A percentile compares a stretch with the other conserved stretches of the same genome.
These are phyloP conservation scores for Drosophila rubida DNA, from an alignment of 2,888 invertebrate genomes.

Conservation along the genomic window DNA sequence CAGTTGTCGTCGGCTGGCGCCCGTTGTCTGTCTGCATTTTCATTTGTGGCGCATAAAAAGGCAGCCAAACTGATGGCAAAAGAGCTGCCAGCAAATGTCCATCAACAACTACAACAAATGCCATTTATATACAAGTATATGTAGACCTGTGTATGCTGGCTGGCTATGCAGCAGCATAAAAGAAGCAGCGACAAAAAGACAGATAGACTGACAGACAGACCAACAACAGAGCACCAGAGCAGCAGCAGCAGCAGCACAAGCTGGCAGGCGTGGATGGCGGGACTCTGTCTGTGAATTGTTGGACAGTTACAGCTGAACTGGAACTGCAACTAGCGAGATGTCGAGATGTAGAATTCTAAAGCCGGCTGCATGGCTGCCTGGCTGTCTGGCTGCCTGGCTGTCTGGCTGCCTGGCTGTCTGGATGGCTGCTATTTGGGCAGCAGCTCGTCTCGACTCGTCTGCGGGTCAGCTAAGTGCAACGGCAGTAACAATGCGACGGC, in stretches of 20 bases:
- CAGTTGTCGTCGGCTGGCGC: slow-evolving; percentile 64
- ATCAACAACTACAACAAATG: slow-evolving; percentile 69
- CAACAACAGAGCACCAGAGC: slow-evolving; percentile 1
- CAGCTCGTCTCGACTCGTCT: slow-evolving; percentile 42
- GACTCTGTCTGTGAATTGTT: slow-evolving; percentile 30
- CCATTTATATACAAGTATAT: slow-evolving; percentile 28
- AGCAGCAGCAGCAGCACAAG: slow-evolving; percentile 3
- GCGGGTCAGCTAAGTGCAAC: slow-evolving; percentile 71
- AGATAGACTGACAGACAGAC: slow-evolving; percentile 20
- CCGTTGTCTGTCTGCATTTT: slow-evolving; percentile 80
- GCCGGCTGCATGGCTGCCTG: slow-evolving; percentile 3
- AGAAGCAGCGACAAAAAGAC: slow-evolving; percentile 44
- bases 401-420: too few species aligned
- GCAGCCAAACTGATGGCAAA: slow-evolving; percentile 58
- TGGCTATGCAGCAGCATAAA: slow-evolving; percentile 55
- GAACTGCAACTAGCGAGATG: slow-evolving; percentile 22
- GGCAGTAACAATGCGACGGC: slow-evolving; percentile 49
- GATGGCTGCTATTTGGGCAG: slow-evolving; percentile 40
- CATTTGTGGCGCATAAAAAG: slow-evolving; percentile 77
- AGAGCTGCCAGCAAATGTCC: slow-evolving; percentile 80
- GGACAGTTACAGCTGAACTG: slow-evolving; percentile 24
- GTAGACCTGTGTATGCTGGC: slow-evolving; percentile 26
- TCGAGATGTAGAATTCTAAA: slow-evolving; percentile 13
- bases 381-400: too few species aligned
- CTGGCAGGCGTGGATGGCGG: slow-evolving; percentile 7